Percentiles rank a stretch among this genome's conserved stretches.
Conservation (phyloP, 2,888 invertebrate genomes). For the Caenorhabditis zanzibari region DNA sequence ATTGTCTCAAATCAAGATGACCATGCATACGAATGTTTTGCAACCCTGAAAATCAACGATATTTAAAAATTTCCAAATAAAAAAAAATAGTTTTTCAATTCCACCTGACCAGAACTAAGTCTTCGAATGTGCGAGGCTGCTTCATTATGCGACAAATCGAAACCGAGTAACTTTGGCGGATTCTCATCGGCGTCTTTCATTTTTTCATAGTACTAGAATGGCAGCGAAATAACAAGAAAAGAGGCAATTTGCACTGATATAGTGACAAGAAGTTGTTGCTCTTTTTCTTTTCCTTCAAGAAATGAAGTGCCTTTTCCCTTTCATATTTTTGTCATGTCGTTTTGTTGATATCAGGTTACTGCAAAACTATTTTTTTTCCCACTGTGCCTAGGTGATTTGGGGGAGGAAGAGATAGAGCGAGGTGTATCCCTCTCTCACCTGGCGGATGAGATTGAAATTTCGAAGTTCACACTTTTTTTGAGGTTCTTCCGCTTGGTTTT, state of each 20-base stretch:
- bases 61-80: not conserved
- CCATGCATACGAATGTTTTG: slow-evolving; percentile 73
- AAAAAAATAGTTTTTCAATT: no score
- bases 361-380: slow-evolving; percentile 12
- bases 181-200: slow-evolving; percentile 1
- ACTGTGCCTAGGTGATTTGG: not conserved
- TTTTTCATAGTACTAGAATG: not conserved
- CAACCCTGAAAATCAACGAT: slow-evolving; percentile 67
- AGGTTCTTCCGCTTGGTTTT: no score
- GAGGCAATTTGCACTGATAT: slow-evolving; percentile 10
- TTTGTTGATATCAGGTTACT: slow-evolving; percentile 63
- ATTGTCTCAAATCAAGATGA: slow-evolving; percentile 74
- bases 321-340: slow-evolving; percentile 36
- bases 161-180: slow-evolving; percentile 15
- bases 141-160: slow-evolving; percentile 32
- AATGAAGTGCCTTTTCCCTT: slow-evolving; percentile 7
- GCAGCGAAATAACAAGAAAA: not conserved
- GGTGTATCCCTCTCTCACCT: no score
- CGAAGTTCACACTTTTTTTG: slow-evolving; percentile 5
- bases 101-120: slow-evolving; percentile 46
- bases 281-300: slow-evolving; percentile 20
- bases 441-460: not conserved
- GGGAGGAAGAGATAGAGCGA: slow-evolving; percentile 1
- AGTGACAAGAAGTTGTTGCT: slow-evolving; percentile 23
- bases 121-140: slow-evolving; percentile 31